Evolutionary conservation across 1,140 invertebrate genomes (phyloP).

Genomic region (Conus ventricosus): DNA sequence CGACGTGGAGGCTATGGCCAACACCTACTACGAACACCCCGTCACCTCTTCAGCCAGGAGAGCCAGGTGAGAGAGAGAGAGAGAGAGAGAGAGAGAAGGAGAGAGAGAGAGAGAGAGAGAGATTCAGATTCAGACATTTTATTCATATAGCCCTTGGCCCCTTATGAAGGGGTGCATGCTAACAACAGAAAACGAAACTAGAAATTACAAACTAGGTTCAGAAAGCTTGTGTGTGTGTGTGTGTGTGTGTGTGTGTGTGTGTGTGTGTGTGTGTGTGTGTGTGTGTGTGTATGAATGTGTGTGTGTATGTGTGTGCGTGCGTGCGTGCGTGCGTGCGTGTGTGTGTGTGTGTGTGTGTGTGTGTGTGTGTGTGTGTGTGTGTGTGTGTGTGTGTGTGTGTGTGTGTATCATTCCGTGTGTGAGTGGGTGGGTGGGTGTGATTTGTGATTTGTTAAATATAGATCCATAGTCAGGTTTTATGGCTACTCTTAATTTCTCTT

Average conservation of each 20-base stretch:
- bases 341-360: neutral
- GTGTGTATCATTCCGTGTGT: too few species aligned
- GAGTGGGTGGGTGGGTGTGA: too few species aligned
- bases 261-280: neutral
- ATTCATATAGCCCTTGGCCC: neutral
- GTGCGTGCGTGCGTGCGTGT: too few species aligned
- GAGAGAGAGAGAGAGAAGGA: too few species aligned
- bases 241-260: conserved; percentile 17
- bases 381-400: neutral
- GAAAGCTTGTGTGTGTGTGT: conserved; percentile 2
- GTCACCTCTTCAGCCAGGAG: neutral
- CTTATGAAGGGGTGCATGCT: neutral
- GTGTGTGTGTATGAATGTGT: neutral
- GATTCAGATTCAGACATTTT: neutral
- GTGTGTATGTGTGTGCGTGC: too few species aligned
- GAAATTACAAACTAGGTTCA: too few species aligned
- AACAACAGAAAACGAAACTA: neutral
- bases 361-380: neutral
- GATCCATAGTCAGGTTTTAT: neutral
- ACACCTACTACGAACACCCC: neutral
- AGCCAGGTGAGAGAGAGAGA: neutral
- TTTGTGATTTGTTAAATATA: too few species aligned
- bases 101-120: too few species aligned
- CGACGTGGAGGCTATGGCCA: conserved; percentile 40
- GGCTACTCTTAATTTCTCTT: neutral